Conservation (phyloP, 2,113 vertebrate genomes). For the Motacilla alba region DNA sequence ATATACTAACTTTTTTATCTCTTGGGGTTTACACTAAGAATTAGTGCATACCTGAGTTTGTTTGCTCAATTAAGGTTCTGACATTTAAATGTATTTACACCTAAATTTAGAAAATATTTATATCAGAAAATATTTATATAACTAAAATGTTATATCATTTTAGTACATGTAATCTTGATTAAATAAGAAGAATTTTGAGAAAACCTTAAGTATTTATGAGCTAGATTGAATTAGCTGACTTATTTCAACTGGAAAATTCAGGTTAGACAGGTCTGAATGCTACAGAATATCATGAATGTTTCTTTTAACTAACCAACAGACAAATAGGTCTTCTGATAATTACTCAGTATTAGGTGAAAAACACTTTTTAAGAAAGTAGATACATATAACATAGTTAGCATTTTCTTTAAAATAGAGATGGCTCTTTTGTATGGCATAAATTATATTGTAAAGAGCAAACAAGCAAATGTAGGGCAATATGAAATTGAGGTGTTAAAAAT, state of each 20-base stretch:
- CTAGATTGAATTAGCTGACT: neutral
- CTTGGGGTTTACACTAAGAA: neutral
- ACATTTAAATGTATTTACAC: neutral
- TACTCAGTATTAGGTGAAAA: neutral
- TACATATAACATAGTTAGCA: fast-evolving
- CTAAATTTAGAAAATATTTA: neutral
- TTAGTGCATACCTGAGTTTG: neutral
- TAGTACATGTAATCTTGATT: neutral
- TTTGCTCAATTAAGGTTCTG: neutral
- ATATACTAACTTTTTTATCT: neutral
- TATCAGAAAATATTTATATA: no score
- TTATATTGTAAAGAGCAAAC: neutral
- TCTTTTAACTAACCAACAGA: neutral
- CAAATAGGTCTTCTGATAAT: neutral
- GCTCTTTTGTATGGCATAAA: neutral
- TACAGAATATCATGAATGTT: neutral
- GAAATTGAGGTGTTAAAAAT: neutral
- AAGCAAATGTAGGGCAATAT: neutral
- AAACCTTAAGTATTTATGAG: neutral
- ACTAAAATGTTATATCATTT: neutral
- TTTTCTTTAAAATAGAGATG: neutral
- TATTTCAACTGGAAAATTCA: neutral
- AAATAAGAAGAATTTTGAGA: neutral
- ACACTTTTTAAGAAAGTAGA: neutral
- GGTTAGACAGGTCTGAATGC: neutral